Evolutionary conservation across 2,113 vertebrate species (phyloP), one percentile per base, ranked within the genome.

Genomic region (Eptesicus fuscus): DNA sequence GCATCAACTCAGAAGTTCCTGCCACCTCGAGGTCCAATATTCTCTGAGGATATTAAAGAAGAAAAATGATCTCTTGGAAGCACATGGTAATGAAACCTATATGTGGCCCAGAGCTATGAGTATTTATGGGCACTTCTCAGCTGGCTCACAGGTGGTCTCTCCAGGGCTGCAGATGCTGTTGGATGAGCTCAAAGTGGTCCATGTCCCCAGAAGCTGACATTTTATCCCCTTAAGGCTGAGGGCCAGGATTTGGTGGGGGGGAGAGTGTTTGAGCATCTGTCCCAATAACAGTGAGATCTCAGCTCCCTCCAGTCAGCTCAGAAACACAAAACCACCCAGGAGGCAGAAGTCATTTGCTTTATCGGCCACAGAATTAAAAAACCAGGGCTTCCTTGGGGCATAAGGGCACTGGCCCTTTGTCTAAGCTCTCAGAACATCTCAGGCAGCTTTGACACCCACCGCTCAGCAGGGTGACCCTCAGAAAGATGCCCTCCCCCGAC

Each of bases 21-120:
- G 56, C 53, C 88, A n/a, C 78, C 4, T 9, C 4, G 12, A 53
- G 30, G 47, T 44, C 71, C 74, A 35, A 71, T 65, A 63, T 80
- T 82, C 49, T 76, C 84, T 53, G 53, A 92, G 74, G 63, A 65
- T 49, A 91, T 83, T 78, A 71, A 87, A 59, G 53, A 94, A 90
- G 40, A 69, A 83, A 91, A 92, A 73, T 11, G 20, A 83, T 83
- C 37, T 65, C 87, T 86, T 30, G n/a, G n/a, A 78, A 56, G 76
- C 82, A 47, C 37, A 11, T 16, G 44, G 88, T 25, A 78, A 73
- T 84, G 30, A 79, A 88, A 44, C 69, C 37, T 70, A 17, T 14
- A 17, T 0, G 25, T 53, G 53, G 63, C 67, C 87, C 14, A 0
- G 71, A 88, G 87, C 61, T 32, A 2, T 30, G 61, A 70, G 44